Evolutionary conservation across 2,888 invertebrate genomes (phyloP), one percentile per base, ranked within the genome.

Genomic region (Diadegma fenestrale): DNA sequence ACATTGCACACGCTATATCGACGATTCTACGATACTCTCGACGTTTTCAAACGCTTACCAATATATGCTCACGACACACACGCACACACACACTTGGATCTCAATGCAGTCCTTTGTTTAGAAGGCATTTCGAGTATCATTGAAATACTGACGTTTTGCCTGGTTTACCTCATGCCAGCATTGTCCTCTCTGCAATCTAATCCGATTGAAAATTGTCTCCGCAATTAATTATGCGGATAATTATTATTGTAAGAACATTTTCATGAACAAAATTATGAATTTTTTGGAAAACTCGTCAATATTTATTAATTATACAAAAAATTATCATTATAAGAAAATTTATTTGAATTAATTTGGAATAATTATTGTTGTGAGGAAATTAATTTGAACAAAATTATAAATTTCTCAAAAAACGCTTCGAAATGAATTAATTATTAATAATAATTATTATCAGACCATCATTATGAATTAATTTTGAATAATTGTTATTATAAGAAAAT

Each of bases 21-120:
- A 68, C 69, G 76, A 82, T 79, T 82, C 75, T 78, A 78, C 73
- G 66, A 79, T 71, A 73, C 80, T 41, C 72, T 41, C 72, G 58
- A 68, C 26, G 17, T 68, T 66, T 66, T 14, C 51, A 72, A 73
- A 63, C 30, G 51, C 17, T 77, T 64, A 63, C 63, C 41, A 41
- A 73, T 72, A 51, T 75, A 45, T 54, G 54, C 19, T 26, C 54
- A 51, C 61, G 26, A 64, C 37, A 54, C 2, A 43, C 1, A 5
- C 17, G 30, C 30, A 43, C 43, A 58, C 58, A 51, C 22, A 37
- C n/a, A 8, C 14, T n/a, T 58, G 14, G 54, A 26, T 30, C 43
- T 82, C 89, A 87, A 91, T 89, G 87, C 73, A 87, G 75, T 86
- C 87, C 91, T 90, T 91, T 91, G 90, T 91, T 91, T 90, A 91